phyloP scores from a whole-genome alignment of 2,888 invertebrate species.

The Tetranychus truncatus region DNA sequence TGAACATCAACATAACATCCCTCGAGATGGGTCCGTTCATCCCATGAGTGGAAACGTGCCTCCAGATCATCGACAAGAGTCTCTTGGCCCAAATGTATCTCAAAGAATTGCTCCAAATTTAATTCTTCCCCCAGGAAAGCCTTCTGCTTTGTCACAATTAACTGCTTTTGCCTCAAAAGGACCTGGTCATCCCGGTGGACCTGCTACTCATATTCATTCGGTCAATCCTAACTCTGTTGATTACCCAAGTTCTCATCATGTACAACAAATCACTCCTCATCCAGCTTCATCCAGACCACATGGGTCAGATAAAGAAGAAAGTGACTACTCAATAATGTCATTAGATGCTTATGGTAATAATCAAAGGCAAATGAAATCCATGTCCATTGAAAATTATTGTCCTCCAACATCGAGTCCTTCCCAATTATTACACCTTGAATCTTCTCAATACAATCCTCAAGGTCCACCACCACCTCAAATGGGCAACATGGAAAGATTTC shows the following conservation, averaged over 20 bases:
- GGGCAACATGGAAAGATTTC: background rate
- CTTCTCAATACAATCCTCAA: conserved; percentile 4
- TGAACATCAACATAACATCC: no score
- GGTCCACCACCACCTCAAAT: background rate
- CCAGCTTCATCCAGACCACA: background rate
- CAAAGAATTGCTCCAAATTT: background rate
- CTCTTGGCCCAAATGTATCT: background rate
- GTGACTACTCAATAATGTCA: conserved; percentile 8
- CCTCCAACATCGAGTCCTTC: conserved; percentile 2
- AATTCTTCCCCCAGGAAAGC: background rate
- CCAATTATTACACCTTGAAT: background rate
- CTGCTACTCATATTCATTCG: background rate
- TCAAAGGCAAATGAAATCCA: background rate
- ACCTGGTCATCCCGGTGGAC: background rate
- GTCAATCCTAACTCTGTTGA: background rate
- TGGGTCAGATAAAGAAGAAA: background rate
- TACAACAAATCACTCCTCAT: background rate
- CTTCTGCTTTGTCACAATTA: conserved; percentile 10
- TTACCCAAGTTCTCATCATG: background rate
- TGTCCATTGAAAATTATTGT: background rate
- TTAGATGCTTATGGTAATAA: background rate
- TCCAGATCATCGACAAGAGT: background rate
- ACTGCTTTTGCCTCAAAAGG: conserved; percentile 12
- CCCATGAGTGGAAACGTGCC: background rate
- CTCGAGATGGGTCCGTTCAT: no score